Evolutionary conservation across 2,888 invertebrate genomes (phyloP).

Genomic region (Scaptomyza caliginosa): DNA sequence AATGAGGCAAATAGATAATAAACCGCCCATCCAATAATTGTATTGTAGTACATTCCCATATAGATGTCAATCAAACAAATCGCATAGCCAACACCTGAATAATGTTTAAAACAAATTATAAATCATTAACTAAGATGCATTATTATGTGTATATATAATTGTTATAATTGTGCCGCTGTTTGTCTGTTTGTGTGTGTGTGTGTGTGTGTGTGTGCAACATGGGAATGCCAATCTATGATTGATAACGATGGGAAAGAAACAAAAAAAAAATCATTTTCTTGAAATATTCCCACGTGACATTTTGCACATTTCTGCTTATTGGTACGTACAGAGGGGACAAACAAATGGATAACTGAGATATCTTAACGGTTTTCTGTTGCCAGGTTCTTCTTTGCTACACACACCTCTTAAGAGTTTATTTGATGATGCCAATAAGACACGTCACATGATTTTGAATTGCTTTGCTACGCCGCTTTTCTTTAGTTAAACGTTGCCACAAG

Average conservation of each 20-base stretch:
- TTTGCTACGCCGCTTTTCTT: slow-evolving; percentile 13
- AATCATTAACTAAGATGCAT: not conserved
- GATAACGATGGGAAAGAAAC: slow-evolving; percentile 42
- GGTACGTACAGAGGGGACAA: slow-evolving; percentile 13
- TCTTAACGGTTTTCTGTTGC: slow-evolving; percentile 11
- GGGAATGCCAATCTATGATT: slow-evolving; percentile 72
- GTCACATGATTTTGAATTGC: slow-evolving; percentile 64
- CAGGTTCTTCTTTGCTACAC: not conserved
- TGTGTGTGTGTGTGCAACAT: slow-evolving; percentile 20
- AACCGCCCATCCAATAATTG: slow-evolving; percentile 97
- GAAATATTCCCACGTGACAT: slow-evolving; percentile 72
- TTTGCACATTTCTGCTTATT: slow-evolving; percentile 59
- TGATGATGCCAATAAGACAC: slow-evolving; percentile 82
- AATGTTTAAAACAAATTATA: not conserved
- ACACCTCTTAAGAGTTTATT: slow-evolving; percentile 16
- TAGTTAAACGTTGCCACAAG: slow-evolving; percentile 8
- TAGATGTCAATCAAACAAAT: slow-evolving; percentile 98
- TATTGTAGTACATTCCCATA: slow-evolving; percentile 98
- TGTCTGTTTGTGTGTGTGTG: slow-evolving; percentile 1
- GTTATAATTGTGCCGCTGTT: not conserved
- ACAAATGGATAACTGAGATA: slow-evolving; percentile 10
- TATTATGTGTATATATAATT: too few relatives aligned
- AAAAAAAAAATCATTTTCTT: slow-evolving; percentile 56
- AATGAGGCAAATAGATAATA: slow-evolving; percentile 95
- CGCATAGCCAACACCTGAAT: slow-evolving; percentile 96